Evolutionary conservation across 2,888 invertebrate species (phyloP).

Genomic region (Plebejus melissa): DNA sequence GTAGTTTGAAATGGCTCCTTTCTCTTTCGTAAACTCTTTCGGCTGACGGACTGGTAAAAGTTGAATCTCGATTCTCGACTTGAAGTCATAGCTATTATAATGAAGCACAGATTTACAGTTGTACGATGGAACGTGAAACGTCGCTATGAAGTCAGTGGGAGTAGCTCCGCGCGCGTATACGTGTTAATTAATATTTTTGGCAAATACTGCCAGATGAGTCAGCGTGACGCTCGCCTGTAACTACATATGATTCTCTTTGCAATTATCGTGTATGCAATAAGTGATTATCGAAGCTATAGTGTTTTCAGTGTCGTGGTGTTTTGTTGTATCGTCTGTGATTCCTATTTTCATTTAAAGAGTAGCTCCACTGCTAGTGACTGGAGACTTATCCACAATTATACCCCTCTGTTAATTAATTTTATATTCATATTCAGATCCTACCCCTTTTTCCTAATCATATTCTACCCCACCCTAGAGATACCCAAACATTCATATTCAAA

Average conservation of each 20-base stretch:
- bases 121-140: background rate
- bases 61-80: background rate
- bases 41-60: background rate
- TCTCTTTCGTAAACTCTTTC: background rate
- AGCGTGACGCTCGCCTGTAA: conserved; percentile 5
- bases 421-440: too few relatives aligned
- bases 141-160: conserved; percentile 14
- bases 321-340: background rate
- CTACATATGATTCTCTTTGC: background rate
- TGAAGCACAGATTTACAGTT: conserved; percentile 4
- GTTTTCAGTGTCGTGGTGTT: background rate
- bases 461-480: background rate
- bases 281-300: background rate
- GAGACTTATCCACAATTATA: background rate
- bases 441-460: too few relatives aligned
- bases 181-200: conserved; percentile 50
- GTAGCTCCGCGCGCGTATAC: conserved; percentile 38
- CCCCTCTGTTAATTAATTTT: too few relatives aligned
- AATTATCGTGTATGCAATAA: background rate
- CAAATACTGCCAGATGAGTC: conserved; percentile 35
- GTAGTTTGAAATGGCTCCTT: background rate
- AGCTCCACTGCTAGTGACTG: background rate
- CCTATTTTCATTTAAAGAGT: background rate
- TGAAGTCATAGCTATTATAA: background rate
- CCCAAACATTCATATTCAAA: background rate